Evolutionary conservation across 2,113 vertebrate species (phyloP).

Genomic region (pig (Sus scrofa)): DNA sequence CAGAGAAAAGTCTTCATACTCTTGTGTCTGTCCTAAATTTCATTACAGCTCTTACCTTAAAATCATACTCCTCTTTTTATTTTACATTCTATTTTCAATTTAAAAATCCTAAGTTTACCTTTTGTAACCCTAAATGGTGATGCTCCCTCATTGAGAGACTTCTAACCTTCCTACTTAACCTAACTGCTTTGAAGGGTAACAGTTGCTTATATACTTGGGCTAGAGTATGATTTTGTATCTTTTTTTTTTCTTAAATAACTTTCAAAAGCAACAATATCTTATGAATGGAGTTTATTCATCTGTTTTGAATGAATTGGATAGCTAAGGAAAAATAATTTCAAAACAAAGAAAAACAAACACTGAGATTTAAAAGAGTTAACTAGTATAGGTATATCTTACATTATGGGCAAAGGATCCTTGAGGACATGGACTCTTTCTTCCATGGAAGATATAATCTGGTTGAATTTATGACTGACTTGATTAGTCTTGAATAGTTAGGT

Average conservation of each 20-base stretch:
- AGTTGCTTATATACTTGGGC: not conserved
- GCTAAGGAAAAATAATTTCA: not conserved
- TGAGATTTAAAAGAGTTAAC: not conserved
- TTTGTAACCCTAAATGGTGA: not conserved
- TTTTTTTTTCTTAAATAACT: not conserved
- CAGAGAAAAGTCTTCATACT: not conserved
- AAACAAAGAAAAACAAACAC: not conserved
- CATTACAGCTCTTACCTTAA: not conserved
- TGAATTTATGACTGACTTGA: not conserved
- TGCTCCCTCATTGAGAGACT: not conserved
- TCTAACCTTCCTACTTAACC: not conserved
- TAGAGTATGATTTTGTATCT: not conserved
- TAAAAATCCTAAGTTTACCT: not conserved
- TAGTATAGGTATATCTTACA: not conserved
- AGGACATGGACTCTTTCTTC: not conserved
- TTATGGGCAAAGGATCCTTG: not conserved
- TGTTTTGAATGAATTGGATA: not conserved
- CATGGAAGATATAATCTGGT: not conserved
- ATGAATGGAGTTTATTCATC: not conserved
- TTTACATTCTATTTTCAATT: not conserved
- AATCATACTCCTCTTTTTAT: not conserved
- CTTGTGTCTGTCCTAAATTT: not conserved
- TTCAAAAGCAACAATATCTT: not conserved
- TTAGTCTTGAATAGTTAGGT: not conserved
- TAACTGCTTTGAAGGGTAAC: not conserved